Base-by-base conservation (phyloP, 2,888 invertebrate species). In the Molorchus minor region DNA sequence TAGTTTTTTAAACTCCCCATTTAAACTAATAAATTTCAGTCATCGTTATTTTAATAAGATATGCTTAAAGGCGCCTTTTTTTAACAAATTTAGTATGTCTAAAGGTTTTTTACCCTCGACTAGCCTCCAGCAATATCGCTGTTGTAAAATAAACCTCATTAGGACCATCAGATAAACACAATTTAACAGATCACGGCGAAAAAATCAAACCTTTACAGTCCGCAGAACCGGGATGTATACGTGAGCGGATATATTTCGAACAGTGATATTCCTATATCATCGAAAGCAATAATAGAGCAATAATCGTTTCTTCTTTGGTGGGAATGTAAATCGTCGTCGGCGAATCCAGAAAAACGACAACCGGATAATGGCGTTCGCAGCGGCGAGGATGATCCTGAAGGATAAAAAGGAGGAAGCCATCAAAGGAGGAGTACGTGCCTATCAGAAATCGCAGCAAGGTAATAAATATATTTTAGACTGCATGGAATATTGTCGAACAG, bases 381-480 rank as follows among this genome's bases (percentile, higher is more conserved):
- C 92, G 40, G 92, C 92, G 52, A 86, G 92, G 53, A 92, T 92
- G 91, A 92, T 92, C 75, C 83, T 92, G 70, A 92, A 92, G 82
- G 92, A 92, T 81, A 92, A 91, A n/a, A 78, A 81, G 91, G 71
- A 84, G 92, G 76, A 92, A 92, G 85, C 84, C 90, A 46, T 91
- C 91, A 52, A 91, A 91, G 77, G 92, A 92, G 77, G 92, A 92
- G 80, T 90, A 89, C 82, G 83, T 87, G 81, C 89, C 77, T 44
- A 62, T 66, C 21, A 85, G 91, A 76, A 90, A 88, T 76, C 86
- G 90, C 78, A 91, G 91, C 88, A 92, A 92, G 91, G 92, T 92
- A 91, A 84, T 19, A 1, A 35, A 20, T 36, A 10, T 20, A 20
- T 25, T 25, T 25, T 25, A 25, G 25, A 8, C 25, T 25, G 25